phyloP scores from a whole-genome alignment of 2,797 vertebrate genomes.

The Gymnodraco acuticeps region DNA sequence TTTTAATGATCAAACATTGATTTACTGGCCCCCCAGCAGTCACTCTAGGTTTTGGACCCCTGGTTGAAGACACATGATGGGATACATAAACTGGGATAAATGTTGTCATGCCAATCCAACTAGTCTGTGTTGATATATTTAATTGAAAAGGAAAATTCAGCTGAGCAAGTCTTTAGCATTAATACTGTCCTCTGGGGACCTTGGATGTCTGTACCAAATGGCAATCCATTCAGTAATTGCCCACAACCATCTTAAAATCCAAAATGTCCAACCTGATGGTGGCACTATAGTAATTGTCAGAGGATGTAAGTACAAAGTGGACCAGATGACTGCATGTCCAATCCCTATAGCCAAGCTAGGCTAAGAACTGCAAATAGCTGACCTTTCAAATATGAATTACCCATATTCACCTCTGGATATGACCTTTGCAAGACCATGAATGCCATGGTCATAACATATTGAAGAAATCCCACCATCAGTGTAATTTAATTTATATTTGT shows the following conservation, averaged over 20 bases:
- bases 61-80: background rate
- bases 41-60: no score
- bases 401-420: background rate
- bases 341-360: background rate
- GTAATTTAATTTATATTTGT: slow-evolving; percentile 17
- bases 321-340: background rate
- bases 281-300: background rate
- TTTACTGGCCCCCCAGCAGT: no score
- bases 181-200: background rate
- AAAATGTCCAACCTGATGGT: background rate
- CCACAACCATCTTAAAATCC: background rate
- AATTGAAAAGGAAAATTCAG: background rate
- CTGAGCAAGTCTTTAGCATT: background rate
- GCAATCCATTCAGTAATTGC: background rate
- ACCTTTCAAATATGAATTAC: slow-evolving; percentile 20
- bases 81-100: no score
- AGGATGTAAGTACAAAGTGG: background rate
- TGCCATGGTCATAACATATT: slow-evolving; percentile 6
- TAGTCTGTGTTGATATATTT: slow-evolving; percentile 1
- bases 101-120: background rate
- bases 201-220: background rate
- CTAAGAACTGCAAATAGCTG: slow-evolving; percentile 10
- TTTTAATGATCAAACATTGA: no score
- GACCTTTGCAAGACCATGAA: slow-evolving; percentile 35
- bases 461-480: slow-evolving; percentile 16